These are phyloP conservation scores for Cantharis rufa DNA, from an alignment of 2,888 invertebrate species.

Conservation along the genomic window DNA sequence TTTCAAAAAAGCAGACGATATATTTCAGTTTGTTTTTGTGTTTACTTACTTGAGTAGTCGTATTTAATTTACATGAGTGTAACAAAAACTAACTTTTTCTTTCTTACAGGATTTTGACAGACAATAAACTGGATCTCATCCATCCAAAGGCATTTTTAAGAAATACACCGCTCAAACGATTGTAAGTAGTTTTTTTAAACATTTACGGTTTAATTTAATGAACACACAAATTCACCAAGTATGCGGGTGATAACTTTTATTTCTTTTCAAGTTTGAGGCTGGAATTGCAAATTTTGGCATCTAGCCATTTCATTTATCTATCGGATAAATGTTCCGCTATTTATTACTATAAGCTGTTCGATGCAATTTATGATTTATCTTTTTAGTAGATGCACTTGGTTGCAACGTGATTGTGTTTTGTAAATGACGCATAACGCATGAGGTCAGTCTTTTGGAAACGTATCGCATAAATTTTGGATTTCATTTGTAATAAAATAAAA, in stretches of 20 bases:
- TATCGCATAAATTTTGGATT: neutral
- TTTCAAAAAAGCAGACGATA: neutral
- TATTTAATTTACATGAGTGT: neutral
- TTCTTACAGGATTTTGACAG: slow-evolving; percentile 70
- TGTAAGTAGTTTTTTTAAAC: slow-evolving; percentile 58
- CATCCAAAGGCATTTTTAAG: slow-evolving; percentile 68
- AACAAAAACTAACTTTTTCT: neutral
- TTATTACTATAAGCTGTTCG: slow-evolving; percentile 24
- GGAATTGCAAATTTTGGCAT: slow-evolving; percentile 19
- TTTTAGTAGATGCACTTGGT: slow-evolving; percentile 16
- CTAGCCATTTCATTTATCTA: slow-evolving; percentile 26
- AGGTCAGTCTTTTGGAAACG: neutral
- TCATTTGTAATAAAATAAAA: neutral
- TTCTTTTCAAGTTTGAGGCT: slow-evolving; percentile 2
- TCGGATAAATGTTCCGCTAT: slow-evolving; percentile 17
- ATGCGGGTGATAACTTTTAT: slow-evolving; percentile 2
- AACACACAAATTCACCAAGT: slow-evolving; percentile 3
- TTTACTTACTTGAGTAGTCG: neutral
- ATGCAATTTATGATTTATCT: slow-evolving; percentile 23
- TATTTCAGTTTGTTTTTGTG: neutral
- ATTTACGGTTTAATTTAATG: neutral
- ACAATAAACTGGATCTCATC: slow-evolving; percentile 73
- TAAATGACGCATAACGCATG: slow-evolving; percentile 1
- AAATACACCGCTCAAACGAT: slow-evolving; percentile 63
- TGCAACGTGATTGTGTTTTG: slow-evolving; percentile 11